phyloP scores from a whole-genome alignment of 2,888 invertebrate genomes.

The Melieria picta region DNA sequence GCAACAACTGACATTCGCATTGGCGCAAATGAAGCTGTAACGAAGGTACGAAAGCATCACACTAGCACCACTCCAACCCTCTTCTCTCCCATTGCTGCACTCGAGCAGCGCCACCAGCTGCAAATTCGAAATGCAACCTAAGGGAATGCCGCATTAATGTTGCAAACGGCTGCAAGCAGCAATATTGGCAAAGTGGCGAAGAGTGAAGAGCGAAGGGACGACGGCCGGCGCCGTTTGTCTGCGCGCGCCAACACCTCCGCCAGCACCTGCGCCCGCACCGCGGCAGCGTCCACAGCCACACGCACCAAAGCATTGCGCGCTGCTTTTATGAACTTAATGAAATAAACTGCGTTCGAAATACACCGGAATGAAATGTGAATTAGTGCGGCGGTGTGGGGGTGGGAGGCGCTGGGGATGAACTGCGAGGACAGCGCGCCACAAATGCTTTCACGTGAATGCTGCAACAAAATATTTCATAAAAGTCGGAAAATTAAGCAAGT shows the following conservation, averaged over 20 bases:
- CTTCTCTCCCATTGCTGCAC: neutral
- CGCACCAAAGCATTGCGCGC: too few species aligned
- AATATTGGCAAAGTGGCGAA: neutral
- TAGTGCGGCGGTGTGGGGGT: neutral
- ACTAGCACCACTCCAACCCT: conserved; percentile 1
- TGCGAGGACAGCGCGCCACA: neutral
- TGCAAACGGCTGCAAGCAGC: neutral
- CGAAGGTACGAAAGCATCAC: neutral
- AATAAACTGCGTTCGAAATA: conserved; percentile 6
- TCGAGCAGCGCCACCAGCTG: neutral
- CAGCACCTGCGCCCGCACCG: too few species aligned
- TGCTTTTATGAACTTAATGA: conserved; percentile 21
- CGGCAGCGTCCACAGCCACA: too few species aligned
- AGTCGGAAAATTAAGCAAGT: neutral
- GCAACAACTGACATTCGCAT: conserved; percentile 39
- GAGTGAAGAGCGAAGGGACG: neutral
- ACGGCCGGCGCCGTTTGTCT: too few species aligned
- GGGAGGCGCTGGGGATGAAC: neutral
- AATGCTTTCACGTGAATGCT: conserved; percentile 1
- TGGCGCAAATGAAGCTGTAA: conserved; percentile 45
- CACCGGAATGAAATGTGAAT: conserved; percentile 16
- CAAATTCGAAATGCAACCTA: conserved; percentile 21
- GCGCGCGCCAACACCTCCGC: too few species aligned
- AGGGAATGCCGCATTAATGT: conserved; percentile 17
- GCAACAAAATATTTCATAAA: neutral